Evolutionary conservation across 2,888 invertebrate species (phyloP), one percentile per base, ranked within the genome.

Genomic region (Napeogenes sylphis): DNA sequence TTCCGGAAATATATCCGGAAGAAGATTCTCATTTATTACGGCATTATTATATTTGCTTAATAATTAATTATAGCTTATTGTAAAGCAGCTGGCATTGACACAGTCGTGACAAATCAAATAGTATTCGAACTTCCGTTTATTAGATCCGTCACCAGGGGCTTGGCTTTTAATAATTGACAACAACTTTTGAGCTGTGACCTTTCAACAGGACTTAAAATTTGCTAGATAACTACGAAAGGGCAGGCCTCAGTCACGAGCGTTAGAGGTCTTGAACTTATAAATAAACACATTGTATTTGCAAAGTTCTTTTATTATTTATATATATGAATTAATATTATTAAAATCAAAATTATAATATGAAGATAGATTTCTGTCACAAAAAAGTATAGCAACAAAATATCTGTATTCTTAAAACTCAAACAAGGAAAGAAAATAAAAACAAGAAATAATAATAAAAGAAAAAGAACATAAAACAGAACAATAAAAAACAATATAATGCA

Each of bases 91-190:
- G 32, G 33, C 54, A 67, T 62, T 67, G 55, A 56, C 33, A 51
- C 13, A 53, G 35, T 55, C 62, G 60, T 67, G 64, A 62, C 56
- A 64, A 42, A 66, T 62, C 66, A 62, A 60, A 64, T 58, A 35
- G 55, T 38, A 47, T 51, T 21, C 55, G 45, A 55, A 64, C 58
- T 67, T 67, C 67, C 67, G 67, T 58, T 64, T 56, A 42, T 56
- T 47, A 62, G 62, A 62, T 57, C 60, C 65, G 35, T 45, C 33
- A 56, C 65, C 61, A 55, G 46, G 54, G 56, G 38, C 60, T 58
- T 53, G 60, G 64, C 67, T 62, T 62, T 62, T 60, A 64, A 65
- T 55, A 61, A 60, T 62, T 61, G 6, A 57, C 45, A 45, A 46
- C 33, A 32, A 21, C 35, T 14, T n/a, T 51, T 21, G 47, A 4